Evolutionary conservation across 1,140 invertebrate genomes (phyloP).

Genomic region (Drosophila melanogaster): DNA sequence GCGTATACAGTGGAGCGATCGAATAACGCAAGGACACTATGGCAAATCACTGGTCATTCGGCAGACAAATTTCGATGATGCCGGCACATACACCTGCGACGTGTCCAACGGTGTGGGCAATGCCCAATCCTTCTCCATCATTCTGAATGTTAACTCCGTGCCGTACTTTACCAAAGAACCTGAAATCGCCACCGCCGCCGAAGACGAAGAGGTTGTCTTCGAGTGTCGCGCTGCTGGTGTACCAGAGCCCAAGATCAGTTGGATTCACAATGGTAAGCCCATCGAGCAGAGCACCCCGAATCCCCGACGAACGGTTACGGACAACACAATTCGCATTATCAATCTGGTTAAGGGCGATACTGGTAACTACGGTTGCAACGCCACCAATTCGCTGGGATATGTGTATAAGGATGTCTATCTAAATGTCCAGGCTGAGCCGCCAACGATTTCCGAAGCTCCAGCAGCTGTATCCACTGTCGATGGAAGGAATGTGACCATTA

Average conservation of each 20-base stretch:
- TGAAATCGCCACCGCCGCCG: conserved; percentile 93
- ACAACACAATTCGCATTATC: conserved; percentile 92
- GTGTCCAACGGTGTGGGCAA: conserved; percentile 95
- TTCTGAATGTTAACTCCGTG: conserved; percentile 91
- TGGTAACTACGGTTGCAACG: conserved; percentile 99
- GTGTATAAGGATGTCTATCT: conserved; percentile 99
- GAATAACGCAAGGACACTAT: conserved; percentile 94
- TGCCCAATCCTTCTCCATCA: conserved; percentile 93
- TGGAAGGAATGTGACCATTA: conserved; percentile 92
- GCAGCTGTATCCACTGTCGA: conserved; percentile 92
- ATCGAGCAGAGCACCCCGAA: conserved; percentile 91
- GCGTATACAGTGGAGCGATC: conserved; percentile 88
- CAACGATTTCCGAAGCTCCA: conserved; percentile 94
- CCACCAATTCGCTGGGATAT: conserved; percentile 98
- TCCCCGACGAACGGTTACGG: conserved; percentile 88
- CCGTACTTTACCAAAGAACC: conserved; percentile 98
- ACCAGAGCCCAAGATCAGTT: conserved; percentile 95
- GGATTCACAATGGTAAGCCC: conserved; percentile 98
- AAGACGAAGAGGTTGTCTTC: conserved; percentile 95
- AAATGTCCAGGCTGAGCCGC: conserved; percentile 96
- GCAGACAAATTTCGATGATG: conserved; percentile 93
- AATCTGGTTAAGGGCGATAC: conserved; percentile 95
- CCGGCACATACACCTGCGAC: conserved; percentile 95
- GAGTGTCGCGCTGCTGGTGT: conserved; percentile 94
- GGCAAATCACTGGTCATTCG: conserved; percentile 96